phyloP scores from a whole-genome alignment of 2,113 vertebrate species.

The Apistogramma diplotaenia region DNA sequence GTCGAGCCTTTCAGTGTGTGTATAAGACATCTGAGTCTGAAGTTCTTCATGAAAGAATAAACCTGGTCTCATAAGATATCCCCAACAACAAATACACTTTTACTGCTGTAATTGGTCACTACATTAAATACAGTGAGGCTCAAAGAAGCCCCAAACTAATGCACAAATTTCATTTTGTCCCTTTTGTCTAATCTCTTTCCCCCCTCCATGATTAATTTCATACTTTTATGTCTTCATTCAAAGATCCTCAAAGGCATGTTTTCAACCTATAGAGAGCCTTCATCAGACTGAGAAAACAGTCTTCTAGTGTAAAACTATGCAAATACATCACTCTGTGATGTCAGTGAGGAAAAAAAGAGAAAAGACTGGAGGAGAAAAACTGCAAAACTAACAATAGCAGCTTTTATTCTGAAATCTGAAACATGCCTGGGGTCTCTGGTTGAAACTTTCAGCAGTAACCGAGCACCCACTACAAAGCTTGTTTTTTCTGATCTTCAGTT shows the following conservation, averaged over 20 bases:
- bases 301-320: not conserved
- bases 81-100: not conserved
- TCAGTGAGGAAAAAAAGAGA: not conserved
- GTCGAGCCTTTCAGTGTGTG: not conserved
- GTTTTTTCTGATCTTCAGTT: not conserved
- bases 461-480: not conserved
- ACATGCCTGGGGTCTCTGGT: not conserved
- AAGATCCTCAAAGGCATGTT: not conserved
- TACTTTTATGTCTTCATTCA: not conserved
- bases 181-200: not conserved
- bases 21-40: not conserved
- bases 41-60: not conserved
- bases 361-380: not conserved
- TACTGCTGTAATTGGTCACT: not conserved
- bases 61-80: not conserved
- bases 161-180: not conserved
- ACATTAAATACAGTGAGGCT: not conserved
- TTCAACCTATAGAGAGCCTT: not conserved
- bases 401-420: not conserved
- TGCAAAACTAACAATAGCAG: not conserved
- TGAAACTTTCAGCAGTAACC: not conserved
- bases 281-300: not conserved
- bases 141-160: not conserved
- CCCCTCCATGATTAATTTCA: not conserved
- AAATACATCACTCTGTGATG: not conserved